phyloP scores from a whole-genome alignment of 2,888 invertebrate genomes.

The Dasysyrphus tricinctus region DNA sequence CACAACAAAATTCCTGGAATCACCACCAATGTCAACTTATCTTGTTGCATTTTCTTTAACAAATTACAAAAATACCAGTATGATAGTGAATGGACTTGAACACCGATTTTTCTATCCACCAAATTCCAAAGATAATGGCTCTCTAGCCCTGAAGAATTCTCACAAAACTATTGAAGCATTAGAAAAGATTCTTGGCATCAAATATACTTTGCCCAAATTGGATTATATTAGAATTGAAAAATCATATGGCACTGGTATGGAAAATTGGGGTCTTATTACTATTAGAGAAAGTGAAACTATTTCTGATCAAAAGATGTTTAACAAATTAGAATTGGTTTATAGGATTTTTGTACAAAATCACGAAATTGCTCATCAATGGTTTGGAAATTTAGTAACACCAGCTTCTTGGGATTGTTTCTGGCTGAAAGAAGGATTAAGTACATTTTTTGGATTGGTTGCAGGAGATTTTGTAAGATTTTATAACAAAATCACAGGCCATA shows the following conservation, averaged over 20 bases:
- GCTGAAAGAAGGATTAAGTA: conserved; percentile 90
- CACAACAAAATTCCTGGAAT: conserved; percentile 84
- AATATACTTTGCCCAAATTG: conserved; percentile 90
- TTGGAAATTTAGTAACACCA: conserved; percentile 90
- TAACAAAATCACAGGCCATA: not conserved
- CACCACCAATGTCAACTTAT: conserved; percentile 90
- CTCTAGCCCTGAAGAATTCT: conserved; percentile 78
- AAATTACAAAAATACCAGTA: conserved; percentile 83
- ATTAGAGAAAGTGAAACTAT: conserved; percentile 80
- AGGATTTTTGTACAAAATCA: conserved; percentile 85
- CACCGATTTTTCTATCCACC: conserved; percentile 80
- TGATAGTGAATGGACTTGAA: conserved; percentile 80
- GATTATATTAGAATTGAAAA: conserved; percentile 95
- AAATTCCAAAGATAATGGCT: conserved; percentile 77
- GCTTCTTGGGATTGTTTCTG: conserved; percentile 89
- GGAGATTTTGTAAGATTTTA: conserved; percentile 78
- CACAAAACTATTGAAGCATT: conserved; percentile 78
- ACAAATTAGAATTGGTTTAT: conserved; percentile 68
- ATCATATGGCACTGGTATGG: conserved; percentile 94
- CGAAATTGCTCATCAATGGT: conserved; percentile 90
- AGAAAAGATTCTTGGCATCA: conserved; percentile 89
- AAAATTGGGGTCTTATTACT: conserved; percentile 96
- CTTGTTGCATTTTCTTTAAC: conserved; percentile 93
- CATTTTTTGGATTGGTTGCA: conserved; percentile 80
- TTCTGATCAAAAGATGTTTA: conserved; percentile 80